Percentiles rank a stretch among this genome's conserved stretches.
phyloP scores from a whole-genome alignment of 2,113 vertebrate species.

The Oceanites oceanicus region DNA sequence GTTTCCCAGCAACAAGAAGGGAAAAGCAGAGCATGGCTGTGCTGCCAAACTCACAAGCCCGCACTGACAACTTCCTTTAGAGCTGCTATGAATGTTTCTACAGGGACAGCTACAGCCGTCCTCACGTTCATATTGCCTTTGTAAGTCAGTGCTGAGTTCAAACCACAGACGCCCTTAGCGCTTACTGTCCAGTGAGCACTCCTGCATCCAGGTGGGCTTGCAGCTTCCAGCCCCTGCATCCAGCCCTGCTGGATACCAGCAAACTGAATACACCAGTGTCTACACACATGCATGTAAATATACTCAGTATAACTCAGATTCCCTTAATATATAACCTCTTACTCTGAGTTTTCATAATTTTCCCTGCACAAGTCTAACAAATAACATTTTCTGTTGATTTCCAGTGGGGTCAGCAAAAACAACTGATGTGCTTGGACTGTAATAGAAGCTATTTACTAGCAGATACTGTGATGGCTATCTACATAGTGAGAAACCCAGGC shows the following conservation, averaged over 20 bases:
- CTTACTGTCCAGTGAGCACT: neutral
- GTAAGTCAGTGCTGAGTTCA: neutral
- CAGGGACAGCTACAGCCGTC: neutral
- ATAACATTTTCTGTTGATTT: neutral
- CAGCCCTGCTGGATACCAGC: neutral
- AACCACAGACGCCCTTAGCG: neutral
- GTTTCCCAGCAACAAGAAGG: neutral
- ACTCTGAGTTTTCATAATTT: neutral
- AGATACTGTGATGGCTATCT: neutral
- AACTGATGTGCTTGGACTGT: neutral
- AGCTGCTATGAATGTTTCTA: neutral
- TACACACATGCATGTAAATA: neutral
- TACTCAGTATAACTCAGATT: neutral
- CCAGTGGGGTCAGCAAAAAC: neutral
- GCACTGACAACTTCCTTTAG: neutral
- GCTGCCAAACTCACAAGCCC: neutral
- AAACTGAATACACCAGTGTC: neutral
- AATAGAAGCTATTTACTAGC: neutral
- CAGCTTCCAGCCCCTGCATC: neutral
- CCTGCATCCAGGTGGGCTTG: neutral
- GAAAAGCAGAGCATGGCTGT: neutral
- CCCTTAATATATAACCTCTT: neutral
- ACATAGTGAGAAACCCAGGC: neutral
- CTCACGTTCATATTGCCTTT: accelerated
- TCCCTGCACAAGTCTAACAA: neutral